phyloP scores from a whole-genome alignment of 2,113 vertebrate genomes.

The Zootoca vivipara region DNA sequence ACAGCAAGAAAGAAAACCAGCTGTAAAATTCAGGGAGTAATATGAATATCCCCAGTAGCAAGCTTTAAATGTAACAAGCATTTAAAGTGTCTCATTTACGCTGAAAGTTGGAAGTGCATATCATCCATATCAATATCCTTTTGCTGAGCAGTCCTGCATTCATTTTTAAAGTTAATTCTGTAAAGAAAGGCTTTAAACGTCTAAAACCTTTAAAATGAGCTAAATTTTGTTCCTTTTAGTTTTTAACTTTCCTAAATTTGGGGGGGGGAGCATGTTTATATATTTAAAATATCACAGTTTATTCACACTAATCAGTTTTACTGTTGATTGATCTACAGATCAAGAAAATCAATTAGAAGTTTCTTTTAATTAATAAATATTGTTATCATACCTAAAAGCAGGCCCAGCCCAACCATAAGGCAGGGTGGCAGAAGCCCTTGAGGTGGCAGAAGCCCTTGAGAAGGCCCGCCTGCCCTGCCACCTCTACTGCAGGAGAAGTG shows the following conservation, averaged over 20 bases:
- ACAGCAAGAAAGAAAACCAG: conserved; percentile 64
- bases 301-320: background rate
- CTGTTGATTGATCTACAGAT: background rate
- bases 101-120: background rate
- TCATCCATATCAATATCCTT: conserved; percentile 16
- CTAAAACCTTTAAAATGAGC: background rate
- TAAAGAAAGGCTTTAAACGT: conserved; percentile 52
- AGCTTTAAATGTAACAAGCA: conserved; percentile 50
- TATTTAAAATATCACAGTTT: background rate
- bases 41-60: conserved; percentile 50
- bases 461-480: background rate
- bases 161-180: conserved; percentile 50
- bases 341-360: background rate
- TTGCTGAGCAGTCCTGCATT: conserved; percentile 43
- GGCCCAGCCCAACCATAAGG: background rate
- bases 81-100: conserved; percentile 34
- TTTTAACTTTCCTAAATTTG: background rate
- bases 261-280: background rate
- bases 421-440: too few species aligned
- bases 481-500: too few species aligned
- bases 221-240: background rate
- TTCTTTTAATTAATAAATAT: background rate
- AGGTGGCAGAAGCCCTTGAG: too few species aligned
- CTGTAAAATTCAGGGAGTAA: conserved; percentile 36
- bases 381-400: background rate